Percentiles rank a stretch among this genome's conserved stretches.
Conservation (phyloP, 2,113 vertebrate species). For the Myxocyprinus asiaticus region DNA sequence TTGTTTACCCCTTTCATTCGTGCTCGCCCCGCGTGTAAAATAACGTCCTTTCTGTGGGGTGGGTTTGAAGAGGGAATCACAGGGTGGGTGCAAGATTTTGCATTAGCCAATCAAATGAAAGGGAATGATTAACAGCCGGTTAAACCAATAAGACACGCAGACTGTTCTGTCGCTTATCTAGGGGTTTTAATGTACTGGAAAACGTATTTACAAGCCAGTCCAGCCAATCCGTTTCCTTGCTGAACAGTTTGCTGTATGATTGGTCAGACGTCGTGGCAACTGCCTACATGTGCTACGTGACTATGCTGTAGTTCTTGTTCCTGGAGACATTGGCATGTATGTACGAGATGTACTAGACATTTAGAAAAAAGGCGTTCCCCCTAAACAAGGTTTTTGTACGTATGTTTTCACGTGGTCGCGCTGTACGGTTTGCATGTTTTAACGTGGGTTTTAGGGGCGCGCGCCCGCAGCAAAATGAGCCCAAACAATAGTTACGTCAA, state of each 20-base stretch:
- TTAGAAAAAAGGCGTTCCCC: no score
- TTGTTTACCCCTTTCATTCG: constrained; percentile 33
- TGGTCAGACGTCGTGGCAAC: constrained; percentile 37
- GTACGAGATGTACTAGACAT: neutral
- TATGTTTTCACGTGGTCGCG: no score
- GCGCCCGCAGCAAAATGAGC: neutral
- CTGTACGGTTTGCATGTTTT: no score
- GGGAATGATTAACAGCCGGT: constrained; percentile 2
- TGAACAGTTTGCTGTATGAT: constrained; percentile 14
- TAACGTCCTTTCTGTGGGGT: neutral
- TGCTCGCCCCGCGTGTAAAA: neutral
- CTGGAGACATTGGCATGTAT: neutral
- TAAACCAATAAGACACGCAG: constrained; percentile 34
- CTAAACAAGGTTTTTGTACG: no score
- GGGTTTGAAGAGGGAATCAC: constrained; percentile 6
- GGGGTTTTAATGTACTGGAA: neutral
- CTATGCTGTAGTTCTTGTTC: constrained; percentile 14
- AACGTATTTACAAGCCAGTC: constrained; percentile 40
- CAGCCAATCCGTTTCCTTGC: constrained; percentile 49
- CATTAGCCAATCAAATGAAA: constrained; percentile 42
- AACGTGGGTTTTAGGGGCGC: neutral
- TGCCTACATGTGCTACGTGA: constrained; percentile 59
- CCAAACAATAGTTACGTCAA: neutral
- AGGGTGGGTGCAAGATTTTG: neutral
- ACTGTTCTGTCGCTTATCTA: neutral